Conservation (phyloP, 2,888 invertebrate genomes). For the Nomada goodeniana region DNA sequence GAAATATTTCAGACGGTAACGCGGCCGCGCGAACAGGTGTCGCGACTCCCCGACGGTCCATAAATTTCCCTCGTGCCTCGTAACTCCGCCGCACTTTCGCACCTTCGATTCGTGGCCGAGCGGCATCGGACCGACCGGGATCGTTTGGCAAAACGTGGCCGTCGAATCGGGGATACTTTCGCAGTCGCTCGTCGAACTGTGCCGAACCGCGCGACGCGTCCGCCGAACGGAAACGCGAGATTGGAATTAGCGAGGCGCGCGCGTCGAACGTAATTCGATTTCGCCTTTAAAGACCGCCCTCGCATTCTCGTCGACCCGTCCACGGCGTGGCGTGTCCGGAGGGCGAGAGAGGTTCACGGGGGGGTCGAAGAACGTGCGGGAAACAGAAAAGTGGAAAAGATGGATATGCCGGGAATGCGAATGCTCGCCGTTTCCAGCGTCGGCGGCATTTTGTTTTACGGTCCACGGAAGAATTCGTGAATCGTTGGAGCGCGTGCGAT, state of each 20-base stretch:
- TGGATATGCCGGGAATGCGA: slow-evolving; percentile 49
- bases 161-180: no score
- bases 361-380: slow-evolving; percentile 1
- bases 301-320: slow-evolving; percentile 31
- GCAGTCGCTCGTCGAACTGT: slow-evolving; percentile 22
- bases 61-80: slow-evolving; percentile 62
- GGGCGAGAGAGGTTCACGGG: not conserved
- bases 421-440: slow-evolving; percentile 42
- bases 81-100: slow-evolving; percentile 65
- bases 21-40: slow-evolving; percentile 61
- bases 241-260: slow-evolving; percentile 67
- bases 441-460: slow-evolving; percentile 55
- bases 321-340: not conserved
- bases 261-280: slow-evolving; percentile 67
- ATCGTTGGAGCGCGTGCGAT: slow-evolving; percentile 33
- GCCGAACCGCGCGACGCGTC: not conserved
- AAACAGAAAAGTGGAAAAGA: slow-evolving; percentile 38
- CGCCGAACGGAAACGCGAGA: slow-evolving; percentile 53
- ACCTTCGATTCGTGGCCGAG: slow-evolving; percentile 47
- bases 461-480: slow-evolving; percentile 37
- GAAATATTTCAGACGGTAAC: slow-evolving; percentile 41
- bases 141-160: no score
- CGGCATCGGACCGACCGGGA: not conserved
- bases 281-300: slow-evolving; percentile 49
- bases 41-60: slow-evolving; percentile 60